These are phyloP conservation scores for Rhinoraja longicauda DNA, from an alignment of 2,797 vertebrate species.

Conservation along the genomic window DNA sequence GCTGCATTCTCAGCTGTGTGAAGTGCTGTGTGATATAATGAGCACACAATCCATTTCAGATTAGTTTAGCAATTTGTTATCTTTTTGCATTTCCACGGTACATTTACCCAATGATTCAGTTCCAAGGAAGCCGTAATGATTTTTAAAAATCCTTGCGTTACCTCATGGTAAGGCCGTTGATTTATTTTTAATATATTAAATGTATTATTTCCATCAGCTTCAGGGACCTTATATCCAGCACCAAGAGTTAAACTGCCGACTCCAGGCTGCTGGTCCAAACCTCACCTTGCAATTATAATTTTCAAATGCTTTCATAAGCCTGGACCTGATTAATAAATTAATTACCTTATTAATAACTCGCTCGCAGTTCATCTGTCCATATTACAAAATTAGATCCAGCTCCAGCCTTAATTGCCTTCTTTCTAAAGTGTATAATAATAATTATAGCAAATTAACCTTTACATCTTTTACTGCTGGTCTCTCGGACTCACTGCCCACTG, in stretches of 20 bases:
- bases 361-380: slow-evolving; percentile 29
- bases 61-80: neutral
- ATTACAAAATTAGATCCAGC: slow-evolving; percentile 34
- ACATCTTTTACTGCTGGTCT: neutral
- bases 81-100: neutral
- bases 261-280: neutral
- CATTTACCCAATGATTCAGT: neutral
- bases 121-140: neutral
- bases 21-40: neutral
- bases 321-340: slow-evolving; percentile 36
- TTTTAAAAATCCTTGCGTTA: neutral
- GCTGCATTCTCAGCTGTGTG: too few species aligned
- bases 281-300: slow-evolving; percentile 5
- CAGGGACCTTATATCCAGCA: neutral
- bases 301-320: slow-evolving; percentile 16
- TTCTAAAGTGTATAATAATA: slow-evolving; percentile 6
- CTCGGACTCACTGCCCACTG: neutral
- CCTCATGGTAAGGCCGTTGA: neutral
- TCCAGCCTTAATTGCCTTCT: slow-evolving; percentile 27
- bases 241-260: neutral
- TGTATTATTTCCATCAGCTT: neutral
- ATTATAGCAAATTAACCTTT: slow-evolving; percentile 34
- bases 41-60: neutral
- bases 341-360: slow-evolving; percentile 37
- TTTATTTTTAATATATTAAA: neutral